These are phyloP conservation scores for Drosophila rubida DNA, from an alignment of 2,888 invertebrate genomes.

Conservation along the genomic window DNA sequence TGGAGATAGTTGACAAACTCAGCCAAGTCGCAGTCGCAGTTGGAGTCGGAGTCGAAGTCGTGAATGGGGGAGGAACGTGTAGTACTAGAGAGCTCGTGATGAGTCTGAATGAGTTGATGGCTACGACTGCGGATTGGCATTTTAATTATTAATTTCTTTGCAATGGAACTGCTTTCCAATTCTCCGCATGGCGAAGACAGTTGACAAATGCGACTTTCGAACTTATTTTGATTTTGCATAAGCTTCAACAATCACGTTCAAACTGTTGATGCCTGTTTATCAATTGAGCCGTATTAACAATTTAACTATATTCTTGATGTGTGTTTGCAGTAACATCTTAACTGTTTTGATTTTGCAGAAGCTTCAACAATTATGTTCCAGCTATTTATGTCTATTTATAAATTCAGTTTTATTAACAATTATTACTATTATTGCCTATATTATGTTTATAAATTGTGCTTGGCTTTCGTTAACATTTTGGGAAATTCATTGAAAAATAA, in stretches of 20 bases:
- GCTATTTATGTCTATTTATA: too few species aligned
- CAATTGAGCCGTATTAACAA: too few species aligned
- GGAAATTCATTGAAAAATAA: too few species aligned
- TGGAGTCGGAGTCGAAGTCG: background rate
- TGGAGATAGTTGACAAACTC: constrained; percentile 63
- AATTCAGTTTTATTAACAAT: too few species aligned
- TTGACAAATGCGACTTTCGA: constrained; percentile 45
- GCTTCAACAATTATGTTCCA: too few species aligned
- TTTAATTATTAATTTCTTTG: constrained; percentile 71
- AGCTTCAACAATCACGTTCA: too few species aligned
- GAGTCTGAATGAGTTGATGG: constrained; percentile 55
- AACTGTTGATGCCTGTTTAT: too few species aligned
- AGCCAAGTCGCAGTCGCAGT: constrained; percentile 3
- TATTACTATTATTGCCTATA: too few species aligned
- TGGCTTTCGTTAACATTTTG: too few species aligned
- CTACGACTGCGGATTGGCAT: constrained; percentile 68
- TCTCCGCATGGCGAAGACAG: constrained; percentile 29
- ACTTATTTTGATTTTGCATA: background rate
- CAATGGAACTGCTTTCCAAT: constrained; percentile 12
- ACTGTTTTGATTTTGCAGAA: background rate
- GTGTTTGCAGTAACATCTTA: too few species aligned
- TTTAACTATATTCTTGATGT: too few species aligned
- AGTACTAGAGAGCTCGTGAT: constrained; percentile 38
- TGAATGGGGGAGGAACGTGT: constrained; percentile 1
- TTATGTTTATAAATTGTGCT: too few species aligned